These are phyloP conservation scores for Pachyseris speciosa DNA, from an alignment of 64 coral and sea anemone species.

Conservation along the genomic window DNA sequence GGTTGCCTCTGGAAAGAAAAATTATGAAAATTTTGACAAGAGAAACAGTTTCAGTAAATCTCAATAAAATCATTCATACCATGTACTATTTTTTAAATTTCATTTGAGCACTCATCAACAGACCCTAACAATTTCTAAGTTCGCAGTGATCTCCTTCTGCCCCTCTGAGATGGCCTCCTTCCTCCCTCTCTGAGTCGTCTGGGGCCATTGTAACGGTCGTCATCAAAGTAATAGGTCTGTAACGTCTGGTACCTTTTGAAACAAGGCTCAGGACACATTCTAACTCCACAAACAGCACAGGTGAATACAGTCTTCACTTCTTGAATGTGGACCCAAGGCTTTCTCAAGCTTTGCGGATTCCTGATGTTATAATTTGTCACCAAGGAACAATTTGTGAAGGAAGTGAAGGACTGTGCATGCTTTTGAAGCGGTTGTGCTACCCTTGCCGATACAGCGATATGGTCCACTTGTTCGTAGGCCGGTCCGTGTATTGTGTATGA, in stretches of 20 bases:
- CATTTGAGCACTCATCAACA: neutral
- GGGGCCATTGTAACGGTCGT: neutral
- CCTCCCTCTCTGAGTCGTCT: neutral
- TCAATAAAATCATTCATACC: neutral
- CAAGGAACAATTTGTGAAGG: too few relatives aligned
- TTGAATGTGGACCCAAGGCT: conserved; percentile 33
- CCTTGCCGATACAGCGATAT: too few relatives aligned
- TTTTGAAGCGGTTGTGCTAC: too few relatives aligned
- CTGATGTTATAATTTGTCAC: too few relatives aligned
- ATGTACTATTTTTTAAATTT: neutral
- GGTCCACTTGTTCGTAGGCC: too few relatives aligned
- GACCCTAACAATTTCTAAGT: neutral
- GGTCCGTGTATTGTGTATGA: conserved; percentile 47
- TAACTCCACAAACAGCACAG: conserved; percentile 54
- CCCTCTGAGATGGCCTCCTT: conserved; percentile 35
- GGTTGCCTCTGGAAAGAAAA: neutral
- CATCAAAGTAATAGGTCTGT: conserved; percentile 30
- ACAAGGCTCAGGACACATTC: conserved; percentile 37
- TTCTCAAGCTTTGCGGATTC: too few relatives aligned
- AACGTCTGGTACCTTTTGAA: conserved; percentile 47
- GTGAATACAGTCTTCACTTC: conserved; percentile 30
- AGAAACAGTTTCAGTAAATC: neutral
- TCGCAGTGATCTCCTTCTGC: conserved; percentile 5
- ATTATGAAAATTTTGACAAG: neutral
- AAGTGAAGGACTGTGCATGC: too few relatives aligned